These are phyloP conservation scores for Nomada fabriciana DNA, from an alignment of 2,888 invertebrate genomes.

Conservation along the genomic window DNA sequence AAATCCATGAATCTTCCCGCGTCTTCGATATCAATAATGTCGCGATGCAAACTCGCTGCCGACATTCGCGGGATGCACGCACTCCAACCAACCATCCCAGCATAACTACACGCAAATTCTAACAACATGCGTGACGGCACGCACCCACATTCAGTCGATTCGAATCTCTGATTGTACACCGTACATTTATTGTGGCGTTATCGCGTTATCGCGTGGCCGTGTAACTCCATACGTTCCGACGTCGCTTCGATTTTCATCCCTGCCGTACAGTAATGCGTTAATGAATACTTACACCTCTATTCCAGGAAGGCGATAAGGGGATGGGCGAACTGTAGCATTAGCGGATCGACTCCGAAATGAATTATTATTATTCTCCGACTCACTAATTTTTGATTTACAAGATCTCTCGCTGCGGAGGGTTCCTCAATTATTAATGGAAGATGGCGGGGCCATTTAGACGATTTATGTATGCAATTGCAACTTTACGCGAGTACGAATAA, in stretches of 20 bases:
- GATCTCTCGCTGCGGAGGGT: no score
- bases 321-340: neutral
- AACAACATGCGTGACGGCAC: slow-evolving; percentile 72
- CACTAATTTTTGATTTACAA: no score
- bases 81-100: slow-evolving; percentile 25
- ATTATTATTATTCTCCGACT: neutral
- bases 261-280: slow-evolving; percentile 37
- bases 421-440: no score
- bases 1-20: slow-evolving; percentile 44
- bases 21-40: slow-evolving; percentile 28
- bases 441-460: no score
- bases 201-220: slow-evolving; percentile 62
- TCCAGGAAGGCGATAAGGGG: neutral
- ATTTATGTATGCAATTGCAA: no score
- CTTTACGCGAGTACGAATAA: neutral
- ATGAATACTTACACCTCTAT: slow-evolving; percentile 6
- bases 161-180: slow-evolving; percentile 58
- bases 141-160: slow-evolving; percentile 64
- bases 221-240: slow-evolving; percentile 35
- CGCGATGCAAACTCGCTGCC: slow-evolving; percentile 20
- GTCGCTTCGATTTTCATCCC: slow-evolving; percentile 28
- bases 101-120: slow-evolving; percentile 70
- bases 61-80: slow-evolving; percentile 16
- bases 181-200: slow-evolving; percentile 70
- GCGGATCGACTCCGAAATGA: no score